Base-by-base conservation (phyloP, 2,797 vertebrate species). In the Lepilemur ruficaudatus region DNA sequence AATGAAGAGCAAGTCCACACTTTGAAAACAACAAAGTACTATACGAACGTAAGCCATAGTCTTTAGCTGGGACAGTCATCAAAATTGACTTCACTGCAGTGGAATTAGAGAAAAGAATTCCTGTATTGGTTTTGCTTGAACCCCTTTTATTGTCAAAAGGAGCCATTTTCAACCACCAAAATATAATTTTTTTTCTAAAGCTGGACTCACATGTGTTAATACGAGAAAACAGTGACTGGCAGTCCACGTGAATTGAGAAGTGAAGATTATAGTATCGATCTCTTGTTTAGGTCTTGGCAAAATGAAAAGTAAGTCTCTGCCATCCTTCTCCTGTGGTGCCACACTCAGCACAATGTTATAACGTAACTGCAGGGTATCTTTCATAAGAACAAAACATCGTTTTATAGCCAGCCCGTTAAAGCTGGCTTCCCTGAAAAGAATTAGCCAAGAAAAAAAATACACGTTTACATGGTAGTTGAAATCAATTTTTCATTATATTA, bases 261-360 rank as follows among this genome's bases (percentile, higher is more conserved):
- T 12, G 25, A 90, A 90, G 43, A 91, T 41, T 85, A 50, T 17
- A 75, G 78, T 57, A 86, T 83, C 1, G 48, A 89, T 73, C 50
- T 86, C 67, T 75, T 89, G 72, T 52, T 92, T 61, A 81, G 50
- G 35, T 88, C 61, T 81, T 46, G 14, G 46, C 43, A 87, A 87
- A 90, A 92, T 73, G 55, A 87, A 93, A 93, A 86, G 46, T 69
- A 81, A 89, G 72, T 50, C n/a, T 61, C 67, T 94, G 61, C 30
- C 18, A 14, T 67, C 15, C 11, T 81, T 89, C 61, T 30, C 6
- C 0, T 41, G 1, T 35, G 50, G 70, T 65, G 28, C 20, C 57
- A 17, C 69, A 11, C 43, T 72, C 32, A 59, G 38, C n/a, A 28
- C 57, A 32, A 59, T 6, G 38, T 84, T 35, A 57, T 18, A 28